Conservation (phyloP, 2,797 vertebrate species). For the Todus mexicanus region DNA sequence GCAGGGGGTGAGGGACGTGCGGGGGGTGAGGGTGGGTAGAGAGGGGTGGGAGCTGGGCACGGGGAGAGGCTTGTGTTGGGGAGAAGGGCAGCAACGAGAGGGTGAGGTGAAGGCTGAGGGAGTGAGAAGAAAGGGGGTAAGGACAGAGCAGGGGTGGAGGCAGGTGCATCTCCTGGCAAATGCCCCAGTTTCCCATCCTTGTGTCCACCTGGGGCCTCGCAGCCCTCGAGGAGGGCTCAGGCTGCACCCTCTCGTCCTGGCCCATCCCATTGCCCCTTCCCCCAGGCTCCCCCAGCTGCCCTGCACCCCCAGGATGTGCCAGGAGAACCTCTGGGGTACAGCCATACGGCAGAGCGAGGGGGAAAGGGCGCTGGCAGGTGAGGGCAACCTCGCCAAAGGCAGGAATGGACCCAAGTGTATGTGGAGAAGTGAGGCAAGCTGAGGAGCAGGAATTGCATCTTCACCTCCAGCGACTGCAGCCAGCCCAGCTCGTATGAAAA, state of each 20-base stretch:
- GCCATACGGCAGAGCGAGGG: no score
- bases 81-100: no score
- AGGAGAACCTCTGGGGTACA: not conserved
- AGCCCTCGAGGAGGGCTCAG: not conserved
- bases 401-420: no score
- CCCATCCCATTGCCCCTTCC: rapidly evolving
- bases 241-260: not conserved
- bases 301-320: not conserved
- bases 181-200: not conserved
- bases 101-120: not conserved
- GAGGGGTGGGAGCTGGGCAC: not conserved
- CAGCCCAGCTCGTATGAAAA: rapidly evolving
- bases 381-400: no score
- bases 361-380: rapidly evolving
- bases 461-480: not conserved
- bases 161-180: not conserved
- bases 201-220: not conserved
- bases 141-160: no score
- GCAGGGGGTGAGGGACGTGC: not conserved
- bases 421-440: no score
- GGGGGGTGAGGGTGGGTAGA: no score
- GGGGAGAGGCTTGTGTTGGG: not conserved
- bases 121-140: rapidly evolving
- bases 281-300: rapidly evolving
- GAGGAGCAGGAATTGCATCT: not conserved